phyloP scores from a whole-genome alignment of 1,140 invertebrate species.

The Micrasema minimum region DNA sequence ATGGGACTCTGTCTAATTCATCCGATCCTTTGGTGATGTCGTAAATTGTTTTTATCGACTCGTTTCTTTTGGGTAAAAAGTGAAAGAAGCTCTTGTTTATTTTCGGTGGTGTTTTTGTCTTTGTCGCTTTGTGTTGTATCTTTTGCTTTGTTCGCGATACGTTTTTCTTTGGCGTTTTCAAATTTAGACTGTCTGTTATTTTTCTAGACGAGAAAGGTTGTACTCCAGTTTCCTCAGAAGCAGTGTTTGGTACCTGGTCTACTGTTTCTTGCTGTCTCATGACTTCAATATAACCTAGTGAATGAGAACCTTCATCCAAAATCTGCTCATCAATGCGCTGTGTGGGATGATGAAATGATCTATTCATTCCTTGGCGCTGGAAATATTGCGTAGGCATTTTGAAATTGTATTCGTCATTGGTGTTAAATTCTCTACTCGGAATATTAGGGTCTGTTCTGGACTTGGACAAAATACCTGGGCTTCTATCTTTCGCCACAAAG shows the following conservation, averaged over 20 bases:
- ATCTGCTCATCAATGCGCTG: slow-evolving; percentile 65
- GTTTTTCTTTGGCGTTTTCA: slow-evolving; percentile 64
- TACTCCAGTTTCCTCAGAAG: slow-evolving; percentile 55
- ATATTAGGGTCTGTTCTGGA: slow-evolving; percentile 18
- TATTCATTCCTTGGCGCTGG: slow-evolving; percentile 64
- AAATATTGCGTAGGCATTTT: slow-evolving; percentile 54
- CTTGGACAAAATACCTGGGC: slow-evolving; percentile 9
- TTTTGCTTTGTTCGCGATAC: slow-evolving; percentile 47
- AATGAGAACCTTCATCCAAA: slow-evolving; percentile 64
- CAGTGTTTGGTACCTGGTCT: slow-evolving; percentile 55
- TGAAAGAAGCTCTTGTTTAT: slow-evolving; percentile 57
- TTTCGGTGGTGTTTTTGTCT: slow-evolving; percentile 56
- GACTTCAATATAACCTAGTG: slow-evolving; percentile 63
- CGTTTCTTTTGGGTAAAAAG: slow-evolving; percentile 61
- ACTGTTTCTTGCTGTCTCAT: slow-evolving; percentile 27
- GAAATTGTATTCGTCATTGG: slow-evolving; percentile 36
- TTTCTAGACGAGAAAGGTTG: slow-evolving; percentile 63
- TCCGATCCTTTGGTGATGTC: slow-evolving; percentile 59
- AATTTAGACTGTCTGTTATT: slow-evolving; percentile 64
- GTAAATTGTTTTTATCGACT: slow-evolving; percentile 52
- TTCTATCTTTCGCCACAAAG: slow-evolving; percentile 35
- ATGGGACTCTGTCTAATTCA: slow-evolving; percentile 62
- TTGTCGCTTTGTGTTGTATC: slow-evolving; percentile 59
- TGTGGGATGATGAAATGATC: slow-evolving; percentile 63
- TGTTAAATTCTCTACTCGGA: slow-evolving; percentile 22